Percentiles rank a stretch among this genome's conserved stretches.
Conservation (phyloP, 1,140 invertebrate genomes). For the Eufriesea mexicana region DNA sequence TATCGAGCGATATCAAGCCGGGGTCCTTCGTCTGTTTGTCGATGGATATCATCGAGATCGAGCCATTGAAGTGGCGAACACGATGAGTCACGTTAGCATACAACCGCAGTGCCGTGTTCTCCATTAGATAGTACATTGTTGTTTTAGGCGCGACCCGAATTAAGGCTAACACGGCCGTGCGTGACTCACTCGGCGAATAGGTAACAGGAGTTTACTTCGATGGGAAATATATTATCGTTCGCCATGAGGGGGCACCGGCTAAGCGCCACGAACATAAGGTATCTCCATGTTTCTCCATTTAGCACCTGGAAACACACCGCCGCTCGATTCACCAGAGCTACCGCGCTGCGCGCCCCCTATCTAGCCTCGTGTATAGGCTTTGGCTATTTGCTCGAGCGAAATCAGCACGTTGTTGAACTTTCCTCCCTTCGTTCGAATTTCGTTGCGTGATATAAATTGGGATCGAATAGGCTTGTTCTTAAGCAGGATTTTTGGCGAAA, state of each 20-base stretch:
- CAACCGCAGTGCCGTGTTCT: conserved; percentile 60
- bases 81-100: conserved; percentile 67
- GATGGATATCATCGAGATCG: conserved; percentile 54
- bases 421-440: no score
- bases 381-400: neutral
- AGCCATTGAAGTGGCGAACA: conserved; percentile 49
- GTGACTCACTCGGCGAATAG: conserved; percentile 58
- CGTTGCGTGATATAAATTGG: no score
- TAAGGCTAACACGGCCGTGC: conserved; percentile 36
- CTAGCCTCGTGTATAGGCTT: neutral
- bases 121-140: conserved; percentile 65
- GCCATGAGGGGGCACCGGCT: neutral
- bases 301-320: conserved; percentile 12
- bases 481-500: neutral
- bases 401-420: neutral
- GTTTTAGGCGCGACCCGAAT: conserved; percentile 65
- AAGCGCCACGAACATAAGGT: neutral
- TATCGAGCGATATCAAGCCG: conserved; percentile 40
- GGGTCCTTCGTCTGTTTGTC: conserved; percentile 49
- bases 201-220: conserved; percentile 53
- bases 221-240: conserved; percentile 56
- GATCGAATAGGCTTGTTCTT: no score
- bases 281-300: conserved; percentile 40
- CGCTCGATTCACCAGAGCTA: neutral
- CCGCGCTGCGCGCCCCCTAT: no score